Conservation (phyloP, 2,888 invertebrate genomes). For the Atethmia centrago region DNA sequence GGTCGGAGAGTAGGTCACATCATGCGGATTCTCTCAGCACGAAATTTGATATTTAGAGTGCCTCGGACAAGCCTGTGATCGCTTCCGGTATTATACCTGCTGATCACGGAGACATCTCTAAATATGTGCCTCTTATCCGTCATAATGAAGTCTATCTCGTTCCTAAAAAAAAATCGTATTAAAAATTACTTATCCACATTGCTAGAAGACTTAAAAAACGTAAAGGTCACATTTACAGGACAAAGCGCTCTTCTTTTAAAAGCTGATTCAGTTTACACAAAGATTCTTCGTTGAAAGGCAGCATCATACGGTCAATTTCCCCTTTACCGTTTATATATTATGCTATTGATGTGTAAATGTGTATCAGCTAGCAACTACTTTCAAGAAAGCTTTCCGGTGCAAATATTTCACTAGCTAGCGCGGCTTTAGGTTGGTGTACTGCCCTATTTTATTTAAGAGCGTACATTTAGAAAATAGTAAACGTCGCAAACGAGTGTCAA, state of each 20-base stretch:
- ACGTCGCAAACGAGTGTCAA: not conserved
- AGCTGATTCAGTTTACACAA: slow-evolving; percentile 8
- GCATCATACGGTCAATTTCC: not conserved
- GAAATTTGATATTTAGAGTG: too few species aligned
- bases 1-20: too few species aligned
- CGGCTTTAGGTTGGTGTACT: not conserved
- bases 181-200: not conserved
- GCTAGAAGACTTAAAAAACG: not conserved
- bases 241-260: not conserved
- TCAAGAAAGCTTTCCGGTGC: not conserved
- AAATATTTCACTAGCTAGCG: not conserved
- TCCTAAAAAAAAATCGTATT: too few species aligned
- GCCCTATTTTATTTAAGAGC: not conserved
- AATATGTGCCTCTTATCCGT: too few species aligned
- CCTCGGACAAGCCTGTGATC: too few species aligned
- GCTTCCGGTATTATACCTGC: too few species aligned
- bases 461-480: not conserved
- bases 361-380: not conserved
- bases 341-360: slow-evolving; percentile 9
- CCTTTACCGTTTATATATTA: not conserved
- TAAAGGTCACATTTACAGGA: not conserved
- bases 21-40: too few species aligned
- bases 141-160: too few species aligned
- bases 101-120: too few species aligned
- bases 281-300: not conserved